A percentile compares a stretch with the other conserved stretches of the same genome.
These are phyloP conservation scores for Lipophrys pholis DNA, from an alignment of 2,113 vertebrate genomes.

Conservation along the genomic window DNA sequence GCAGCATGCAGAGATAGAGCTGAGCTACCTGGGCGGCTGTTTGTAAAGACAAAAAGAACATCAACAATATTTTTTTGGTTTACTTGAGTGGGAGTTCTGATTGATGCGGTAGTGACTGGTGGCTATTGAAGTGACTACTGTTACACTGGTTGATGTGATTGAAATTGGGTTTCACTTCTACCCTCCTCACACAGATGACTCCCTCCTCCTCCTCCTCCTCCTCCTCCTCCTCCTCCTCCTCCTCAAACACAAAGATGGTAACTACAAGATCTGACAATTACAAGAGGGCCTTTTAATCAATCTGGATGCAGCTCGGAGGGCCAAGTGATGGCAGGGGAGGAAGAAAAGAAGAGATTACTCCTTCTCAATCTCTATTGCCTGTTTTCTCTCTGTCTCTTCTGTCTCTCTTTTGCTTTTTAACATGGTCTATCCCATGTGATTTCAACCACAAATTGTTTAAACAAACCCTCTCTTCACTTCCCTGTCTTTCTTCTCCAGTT, in stretches of 20 bases:
- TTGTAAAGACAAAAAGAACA: slow-evolving; percentile 59
- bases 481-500: slow-evolving; percentile 55
- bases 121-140: slow-evolving; percentile 67
- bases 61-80: slow-evolving; percentile 55
- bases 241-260: slow-evolving; percentile 56
- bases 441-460: slow-evolving; percentile 63
- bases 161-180: slow-evolving; percentile 67
- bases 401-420: slow-evolving; percentile 51
- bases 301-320: slow-evolving; percentile 70
- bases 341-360: slow-evolving; percentile 70
- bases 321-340: slow-evolving; percentile 68
- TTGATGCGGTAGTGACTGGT: slow-evolving; percentile 63
- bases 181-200: slow-evolving; percentile 37
- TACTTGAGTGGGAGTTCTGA: slow-evolving; percentile 60
- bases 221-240: neutral
- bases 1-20: slow-evolving; percentile 27
- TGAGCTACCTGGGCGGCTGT: slow-evolving; percentile 50
- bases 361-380: slow-evolving; percentile 71
- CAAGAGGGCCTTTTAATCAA: slow-evolving; percentile 82
- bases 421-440: slow-evolving; percentile 50
- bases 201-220: slow-evolving; percentile 9
- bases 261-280: slow-evolving; percentile 79
- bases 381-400: slow-evolving; percentile 36
- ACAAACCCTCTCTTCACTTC: slow-evolving; percentile 70
- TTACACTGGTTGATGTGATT: slow-evolving; percentile 67